Base-by-base conservation (phyloP, 92 coral and sea anemone genomes). In the Umimayanthus chanpuru region DNA sequence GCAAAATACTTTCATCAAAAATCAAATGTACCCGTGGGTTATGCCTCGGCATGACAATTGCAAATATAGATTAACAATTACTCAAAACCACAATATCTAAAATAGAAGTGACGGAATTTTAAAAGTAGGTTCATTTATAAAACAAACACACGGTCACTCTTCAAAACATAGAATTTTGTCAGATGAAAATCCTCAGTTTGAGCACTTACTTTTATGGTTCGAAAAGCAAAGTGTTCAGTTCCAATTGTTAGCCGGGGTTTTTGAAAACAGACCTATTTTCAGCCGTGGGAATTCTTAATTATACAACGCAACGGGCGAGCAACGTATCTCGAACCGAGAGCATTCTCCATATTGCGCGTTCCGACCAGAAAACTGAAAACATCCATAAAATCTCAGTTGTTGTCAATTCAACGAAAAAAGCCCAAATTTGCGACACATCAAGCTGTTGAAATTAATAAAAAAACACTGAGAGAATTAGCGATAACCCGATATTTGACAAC, bases 91-190 rank as follows among this genome's bases (percentile, higher is more conserved):
- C 87, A 66, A 56, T 50, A 44, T 23, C 47, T 83, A 83, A 83
- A 83, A 83, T 83, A 83, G 87, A 83, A 83, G 36, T 83, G 87
- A 83, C 87, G 87, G 76, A 70, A 56, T 55, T 26, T 20, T 5
- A 18, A 80, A 70, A 41, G 20, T 12, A 83, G 43, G 87, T 70
- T 83, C 67, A 83, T 83, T 83, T 83, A 2, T 25, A 83, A 83
- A 83, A 68, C 78, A 83, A 83, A 83, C 78, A 83, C 26, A n/a
- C 38, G 39, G 47, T 64, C 74, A 39, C 9, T 41, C 39, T 53
- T 25, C 28, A 70, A 83, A 44, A 16, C 50, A 29, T 9, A 70
- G 4, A 16, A 43, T 18, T 5, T 26, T 47, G 87, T 65, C 36
- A 25, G 20, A 61, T 3, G 36, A 81, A 81, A 43, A 20, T n/a